A percentile compares a stretch with the other conserved stretches of the same genome.
Conservation (phyloP, 2,797 vertebrate genomes). For the Naso thynnoides region DNA sequence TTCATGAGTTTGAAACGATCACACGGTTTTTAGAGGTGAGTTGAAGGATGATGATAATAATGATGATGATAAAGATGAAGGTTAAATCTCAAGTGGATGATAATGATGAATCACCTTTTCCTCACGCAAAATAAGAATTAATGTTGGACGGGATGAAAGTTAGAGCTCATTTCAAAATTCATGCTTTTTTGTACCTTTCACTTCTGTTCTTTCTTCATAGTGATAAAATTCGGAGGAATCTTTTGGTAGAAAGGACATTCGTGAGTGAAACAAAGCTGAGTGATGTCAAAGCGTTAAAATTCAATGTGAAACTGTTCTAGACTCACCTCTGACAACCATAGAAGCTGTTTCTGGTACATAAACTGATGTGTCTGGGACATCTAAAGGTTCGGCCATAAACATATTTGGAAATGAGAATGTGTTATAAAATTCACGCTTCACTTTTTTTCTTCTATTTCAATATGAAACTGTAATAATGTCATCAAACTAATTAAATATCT, state of each 20-base stretch:
- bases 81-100: constrained; percentile 13
- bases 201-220: constrained; percentile 73
- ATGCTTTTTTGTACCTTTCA: constrained; percentile 71
- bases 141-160: neutral
- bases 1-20: constrained; percentile 1
- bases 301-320: constrained; percentile 4
- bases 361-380: constrained; percentile 89
- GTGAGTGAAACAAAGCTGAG: neutral
- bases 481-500: neutral
- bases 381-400: constrained; percentile 74
- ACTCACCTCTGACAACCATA: constrained; percentile 88
- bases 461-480: neutral
- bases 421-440: constrained; percentile 13
- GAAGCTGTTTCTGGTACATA: constrained; percentile 82
- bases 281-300: neutral
- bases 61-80: constrained; percentile 13
- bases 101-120: constrained; percentile 13
- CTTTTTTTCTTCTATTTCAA: neutral
- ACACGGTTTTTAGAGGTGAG: constrained; percentile 27
- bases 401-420: neutral
- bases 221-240: constrained; percentile 74
- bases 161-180: constrained; percentile 3
- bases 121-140: constrained; percentile 7
- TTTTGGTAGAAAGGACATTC: constrained; percentile 61
- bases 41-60: constrained; percentile 5